Base-by-base conservation (phyloP, 1,140 invertebrate species). In the Trichonephila inaurata region DNA sequence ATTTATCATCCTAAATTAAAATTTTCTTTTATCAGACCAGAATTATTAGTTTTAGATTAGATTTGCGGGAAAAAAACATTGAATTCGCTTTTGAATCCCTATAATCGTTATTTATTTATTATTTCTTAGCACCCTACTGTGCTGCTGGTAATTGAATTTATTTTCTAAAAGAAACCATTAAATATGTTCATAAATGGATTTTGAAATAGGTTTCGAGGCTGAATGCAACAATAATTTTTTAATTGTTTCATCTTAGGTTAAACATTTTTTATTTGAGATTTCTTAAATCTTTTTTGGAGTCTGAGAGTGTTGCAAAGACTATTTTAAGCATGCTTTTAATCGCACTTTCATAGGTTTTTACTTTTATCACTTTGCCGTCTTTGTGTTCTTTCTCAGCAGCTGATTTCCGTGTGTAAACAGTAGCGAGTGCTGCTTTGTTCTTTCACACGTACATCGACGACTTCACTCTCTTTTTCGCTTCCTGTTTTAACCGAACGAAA, bases 241-340 rank as follows among this genome's bases (percentile, higher is more conserved):
- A 77, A 77, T 77, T 77, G 72, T 77, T 77, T 28, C 28, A 77
- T 40, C 28, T 33, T 77, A 18, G 72, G 28, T 69, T 24, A 28
- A 5, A 28, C 33, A 40, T 19, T 7, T 77, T 16, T 16, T 28
- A 77, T 77, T 77, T 33, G 10, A 40, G 18, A 33, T 28, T 33
- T 77, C 28, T 77, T 18, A 77, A 0, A 40, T 24, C 72, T 77
- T 77, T 24, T 18, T 16, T 28, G 28, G 28, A 77, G 18, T 24
- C 14, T 33, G 1, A 33, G 18, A 19, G 72, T 24, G 21, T n/a
- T 24, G 66, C 51, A 69, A 69, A 69, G 72, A 77, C 33, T 77
- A 77, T 77, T 77, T 77, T 77, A 77, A 40, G 72, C 16, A 77
- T 77, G 28, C 72, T 40, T 77, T 77, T 77, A 77, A 33, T 77